phyloP scores from a whole-genome alignment of 2,888 invertebrate species.

The Zaprionus lineosus region DNA sequence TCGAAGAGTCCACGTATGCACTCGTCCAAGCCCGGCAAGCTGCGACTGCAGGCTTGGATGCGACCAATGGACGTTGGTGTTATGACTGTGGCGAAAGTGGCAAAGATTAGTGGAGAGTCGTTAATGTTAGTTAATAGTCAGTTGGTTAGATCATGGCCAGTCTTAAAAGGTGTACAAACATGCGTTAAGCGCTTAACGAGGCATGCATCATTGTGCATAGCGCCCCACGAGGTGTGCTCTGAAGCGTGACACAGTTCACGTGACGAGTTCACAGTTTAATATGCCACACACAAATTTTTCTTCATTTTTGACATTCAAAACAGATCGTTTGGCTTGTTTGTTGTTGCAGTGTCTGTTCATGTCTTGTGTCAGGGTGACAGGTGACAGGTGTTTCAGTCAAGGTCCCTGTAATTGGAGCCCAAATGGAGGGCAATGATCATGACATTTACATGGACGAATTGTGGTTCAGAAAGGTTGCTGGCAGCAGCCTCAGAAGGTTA shows the following conservation, averaged over 20 bases:
- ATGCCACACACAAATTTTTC: constrained; percentile 4
- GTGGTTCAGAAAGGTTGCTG: too few species aligned
- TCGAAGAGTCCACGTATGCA: constrained; percentile 85
- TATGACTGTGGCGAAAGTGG: constrained; percentile 50
- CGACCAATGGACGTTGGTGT: constrained; percentile 16
- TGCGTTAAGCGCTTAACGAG: constrained; percentile 43
- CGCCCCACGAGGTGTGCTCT: constrained; percentile 40
- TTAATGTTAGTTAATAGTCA: constrained; percentile 2
- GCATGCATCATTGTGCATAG: constrained; percentile 46
- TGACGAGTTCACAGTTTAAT: constrained; percentile 24
- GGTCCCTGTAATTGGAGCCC: constrained; percentile 30
- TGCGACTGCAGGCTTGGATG: constrained; percentile 84
- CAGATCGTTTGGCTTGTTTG: constrained; percentile 3
- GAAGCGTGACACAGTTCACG: constrained; percentile 50
- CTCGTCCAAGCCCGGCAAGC: constrained; percentile 85
- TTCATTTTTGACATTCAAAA: constrained; percentile 37
- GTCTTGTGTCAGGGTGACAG: constrained; percentile 58
- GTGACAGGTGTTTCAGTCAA: constrained; percentile 40
- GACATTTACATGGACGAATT: constrained; percentile 1
- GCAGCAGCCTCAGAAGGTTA: too few species aligned
- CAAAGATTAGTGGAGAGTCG: constrained; percentile 32
- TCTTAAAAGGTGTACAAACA: constrained; percentile 5
- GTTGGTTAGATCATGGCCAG: constrained; percentile 37
- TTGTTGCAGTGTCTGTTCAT: constrained; percentile 18
- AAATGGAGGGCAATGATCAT: neutral